Evolutionary conservation across 2,113 vertebrate genomes (phyloP).

Genomic region (Sylvilagus bachmani): DNA sequence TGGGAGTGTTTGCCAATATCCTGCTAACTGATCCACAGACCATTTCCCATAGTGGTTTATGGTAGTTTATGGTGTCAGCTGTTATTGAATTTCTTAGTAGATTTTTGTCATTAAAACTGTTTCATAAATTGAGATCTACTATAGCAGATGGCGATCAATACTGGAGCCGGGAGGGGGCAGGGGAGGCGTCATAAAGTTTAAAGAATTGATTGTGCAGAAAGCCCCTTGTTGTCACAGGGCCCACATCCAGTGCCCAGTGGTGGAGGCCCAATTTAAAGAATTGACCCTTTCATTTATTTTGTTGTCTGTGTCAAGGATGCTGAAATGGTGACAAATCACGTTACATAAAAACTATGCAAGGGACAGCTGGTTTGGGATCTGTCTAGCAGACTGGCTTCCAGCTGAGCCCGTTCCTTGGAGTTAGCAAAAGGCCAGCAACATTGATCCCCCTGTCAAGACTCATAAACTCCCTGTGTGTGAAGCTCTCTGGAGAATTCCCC

Average conservation of each 20-base stretch:
- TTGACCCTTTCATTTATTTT: constrained; percentile 48
- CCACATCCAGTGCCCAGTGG: background rate
- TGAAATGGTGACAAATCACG: background rate
- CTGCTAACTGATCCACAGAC: constrained; percentile 33
- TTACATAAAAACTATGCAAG: background rate
- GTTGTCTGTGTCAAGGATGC: background rate
- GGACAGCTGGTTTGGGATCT: constrained; percentile 16
- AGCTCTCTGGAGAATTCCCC: background rate
- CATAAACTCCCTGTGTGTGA: background rate
- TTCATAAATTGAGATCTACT: constrained; percentile 35
- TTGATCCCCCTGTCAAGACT: constrained; percentile 9
- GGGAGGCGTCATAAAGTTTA: background rate
- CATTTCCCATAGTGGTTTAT: constrained; percentile 6
- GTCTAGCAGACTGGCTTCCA: background rate
- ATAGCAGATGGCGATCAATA: background rate
- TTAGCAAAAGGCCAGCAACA: background rate
- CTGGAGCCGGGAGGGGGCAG: background rate
- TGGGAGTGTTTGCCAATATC: constrained; percentile 44
- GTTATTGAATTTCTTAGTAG: constrained; percentile 44
- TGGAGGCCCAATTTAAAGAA: background rate
- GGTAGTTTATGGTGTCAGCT: constrained; percentile 7
- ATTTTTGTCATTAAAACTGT: constrained; percentile 8
- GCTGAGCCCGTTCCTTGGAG: background rate
- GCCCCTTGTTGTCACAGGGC: background rate
- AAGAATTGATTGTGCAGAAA: background rate